Evolutionary conservation across 2,113 vertebrate species (phyloP).

Genomic region (Larimichthys crocea): DNA sequence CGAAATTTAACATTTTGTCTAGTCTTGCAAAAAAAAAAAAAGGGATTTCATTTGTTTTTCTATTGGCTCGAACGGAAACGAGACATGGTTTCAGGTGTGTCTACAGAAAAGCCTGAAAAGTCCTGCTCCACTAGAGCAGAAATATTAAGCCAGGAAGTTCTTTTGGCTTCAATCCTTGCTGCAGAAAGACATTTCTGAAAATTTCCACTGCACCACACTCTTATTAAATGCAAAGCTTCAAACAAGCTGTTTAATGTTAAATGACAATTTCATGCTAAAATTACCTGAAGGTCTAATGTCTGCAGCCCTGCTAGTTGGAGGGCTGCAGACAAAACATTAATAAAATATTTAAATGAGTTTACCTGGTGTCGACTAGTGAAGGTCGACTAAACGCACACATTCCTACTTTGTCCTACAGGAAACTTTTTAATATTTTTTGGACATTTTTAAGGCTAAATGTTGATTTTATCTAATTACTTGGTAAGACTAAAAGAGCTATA

Average conservation of each 20-base stretch:
- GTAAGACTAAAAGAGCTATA: not conserved
- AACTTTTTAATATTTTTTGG: not conserved
- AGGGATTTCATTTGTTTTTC: conserved; percentile 50
- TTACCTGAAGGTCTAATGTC: not conserved
- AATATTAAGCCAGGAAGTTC: conserved; percentile 38
- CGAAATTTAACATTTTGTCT: conserved; percentile 61
- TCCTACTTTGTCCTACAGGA: not conserved
- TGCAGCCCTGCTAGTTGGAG: too few species aligned
- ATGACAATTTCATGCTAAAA: conserved; percentile 20
- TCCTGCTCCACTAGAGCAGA: conserved; percentile 61
- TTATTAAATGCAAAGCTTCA: conserved; percentile 48
- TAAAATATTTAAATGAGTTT: too few species aligned
- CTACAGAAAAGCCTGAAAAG: conserved; percentile 27
- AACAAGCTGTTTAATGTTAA: conserved; percentile 26
- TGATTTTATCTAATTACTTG: not conserved
- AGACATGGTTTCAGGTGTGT: conserved; percentile 31
- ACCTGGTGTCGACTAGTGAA: too few species aligned
- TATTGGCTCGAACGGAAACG: conserved; percentile 20
- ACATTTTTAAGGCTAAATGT: conserved; percentile 7
- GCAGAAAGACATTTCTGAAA: conserved; percentile 46
- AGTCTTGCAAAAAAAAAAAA: conserved; percentile 20
- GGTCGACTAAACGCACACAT: too few species aligned
- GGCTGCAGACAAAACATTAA: too few species aligned
- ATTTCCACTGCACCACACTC: conserved; percentile 28
- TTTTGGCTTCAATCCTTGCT: conserved; percentile 29